phyloP scores from a whole-genome alignment of 2,888 invertebrate genomes.

The Petrophora chlorosata region DNA sequence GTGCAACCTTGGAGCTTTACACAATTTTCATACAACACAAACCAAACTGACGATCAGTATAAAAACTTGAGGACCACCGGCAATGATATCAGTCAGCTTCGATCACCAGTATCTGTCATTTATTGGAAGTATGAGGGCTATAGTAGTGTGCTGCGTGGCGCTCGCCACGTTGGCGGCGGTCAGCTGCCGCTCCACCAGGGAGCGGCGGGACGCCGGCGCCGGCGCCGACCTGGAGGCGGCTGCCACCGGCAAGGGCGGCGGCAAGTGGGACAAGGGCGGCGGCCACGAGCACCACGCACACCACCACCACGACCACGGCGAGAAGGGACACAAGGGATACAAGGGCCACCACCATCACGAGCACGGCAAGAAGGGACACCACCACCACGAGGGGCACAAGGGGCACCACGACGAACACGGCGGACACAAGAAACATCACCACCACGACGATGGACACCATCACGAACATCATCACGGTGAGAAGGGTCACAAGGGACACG shows the following conservation, averaged over 20 bases:
- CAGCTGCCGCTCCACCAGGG: conserved; percentile 77
- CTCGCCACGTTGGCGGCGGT: conserved; percentile 80
- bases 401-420: conserved; percentile 86
- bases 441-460: conserved; percentile 87
- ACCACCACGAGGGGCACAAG: conserved; percentile 87
- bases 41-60: conserved; percentile 68
- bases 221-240: conserved; percentile 82
- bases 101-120: conserved; percentile 49
- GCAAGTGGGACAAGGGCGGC: conserved; percentile 84
- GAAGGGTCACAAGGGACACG: conserved; percentile 86
- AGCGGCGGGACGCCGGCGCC: conserved; percentile 78
- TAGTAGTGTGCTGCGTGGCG: conserved; percentile 69
- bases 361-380: conserved; percentile 89
- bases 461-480: conserved; percentile 86
- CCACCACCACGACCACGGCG: conserved; percentile 87
- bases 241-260: conserved; percentile 73
- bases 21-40: conserved; percentile 74
- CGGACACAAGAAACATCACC: conserved; percentile 86
- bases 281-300: conserved; percentile 86
- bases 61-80: conserved; percentile 63
- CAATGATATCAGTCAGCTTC: conserved; percentile 66
- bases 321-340: conserved; percentile 90
- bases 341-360: conserved; percentile 85
- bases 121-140: conserved; percentile 67
- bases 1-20: conserved; percentile 78